Evolutionary conservation across 1,140 invertebrate species (phyloP).

Genomic region (Medauroidea extradentata): DNA sequence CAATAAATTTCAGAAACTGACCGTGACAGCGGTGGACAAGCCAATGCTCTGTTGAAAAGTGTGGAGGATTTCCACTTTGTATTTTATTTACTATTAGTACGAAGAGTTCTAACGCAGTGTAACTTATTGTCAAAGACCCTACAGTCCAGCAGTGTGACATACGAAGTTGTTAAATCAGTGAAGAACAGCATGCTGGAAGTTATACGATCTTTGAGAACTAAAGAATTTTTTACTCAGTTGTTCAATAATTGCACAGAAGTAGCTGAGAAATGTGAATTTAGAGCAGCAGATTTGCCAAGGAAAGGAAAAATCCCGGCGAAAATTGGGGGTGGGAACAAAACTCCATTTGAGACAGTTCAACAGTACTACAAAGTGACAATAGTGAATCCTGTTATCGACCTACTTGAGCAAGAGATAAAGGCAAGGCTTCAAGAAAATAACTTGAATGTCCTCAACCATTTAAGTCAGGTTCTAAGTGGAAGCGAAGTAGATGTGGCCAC

Average conservation of each 20-base stretch:
- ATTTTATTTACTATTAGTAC: not conserved
- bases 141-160: not conserved
- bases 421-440: no score
- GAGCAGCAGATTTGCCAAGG: no score
- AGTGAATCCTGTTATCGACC: no score
- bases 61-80: not conserved
- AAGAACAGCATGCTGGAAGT: slow-evolving; percentile 2
- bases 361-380: no score
- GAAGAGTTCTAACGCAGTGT: slow-evolving; percentile 9
- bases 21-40: slow-evolving; percentile 6
- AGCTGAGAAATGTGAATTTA: no score
- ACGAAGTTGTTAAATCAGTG: not conserved
- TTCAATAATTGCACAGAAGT: slow-evolving; percentile 1
- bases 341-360: no score
- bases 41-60: not conserved
- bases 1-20: slow-evolving; percentile 1
- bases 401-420: no score
- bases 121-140: slow-evolving; percentile 6
- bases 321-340: no score
- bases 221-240: slow-evolving; percentile 2
- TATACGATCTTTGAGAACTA: slow-evolving; percentile 1
- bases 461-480: no score
- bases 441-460: no score
- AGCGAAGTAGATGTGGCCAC: no score
- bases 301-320: no score